Conservation (phyloP, 2,113 vertebrate genomes). For the Microcebus lehilahytsara region DNA sequence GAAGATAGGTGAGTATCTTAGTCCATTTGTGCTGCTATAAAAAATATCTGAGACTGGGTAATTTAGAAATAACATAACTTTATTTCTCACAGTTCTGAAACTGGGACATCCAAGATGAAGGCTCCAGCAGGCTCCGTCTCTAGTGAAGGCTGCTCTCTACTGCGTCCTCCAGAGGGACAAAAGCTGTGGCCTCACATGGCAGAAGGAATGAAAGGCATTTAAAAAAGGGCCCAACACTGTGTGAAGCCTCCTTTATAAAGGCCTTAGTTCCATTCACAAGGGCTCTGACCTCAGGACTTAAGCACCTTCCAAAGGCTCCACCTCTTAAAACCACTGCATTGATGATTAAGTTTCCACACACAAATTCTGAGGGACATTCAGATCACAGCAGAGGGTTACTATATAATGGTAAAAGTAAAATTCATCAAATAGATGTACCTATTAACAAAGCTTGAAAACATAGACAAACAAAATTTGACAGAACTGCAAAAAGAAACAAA, state of each 20-base stretch:
- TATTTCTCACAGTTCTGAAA: not conserved
- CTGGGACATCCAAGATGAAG: not conserved
- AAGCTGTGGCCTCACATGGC: not conserved
- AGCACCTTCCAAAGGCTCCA: not conserved
- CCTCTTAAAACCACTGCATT: not conserved
- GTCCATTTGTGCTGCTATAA: not conserved
- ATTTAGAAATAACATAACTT: not conserved
- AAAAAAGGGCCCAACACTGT: no score
- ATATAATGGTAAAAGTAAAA: not conserved
- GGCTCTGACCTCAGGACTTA: not conserved
- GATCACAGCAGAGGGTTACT: no score
- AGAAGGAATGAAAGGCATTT: not conserved
- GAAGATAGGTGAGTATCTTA: not conserved
- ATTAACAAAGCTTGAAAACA: not conserved
- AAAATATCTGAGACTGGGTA: not conserved
- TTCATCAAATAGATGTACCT: not conserved
- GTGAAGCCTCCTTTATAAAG: not conserved
- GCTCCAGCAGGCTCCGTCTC: not conserved
- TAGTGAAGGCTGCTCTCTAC: not conserved
- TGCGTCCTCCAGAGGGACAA: not conserved
- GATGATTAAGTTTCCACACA: not conserved
- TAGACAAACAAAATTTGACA: not conserved
- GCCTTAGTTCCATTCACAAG: not conserved
- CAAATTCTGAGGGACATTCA: no score
- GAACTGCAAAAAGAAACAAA: not conserved